phyloP scores from a whole-genome alignment of 92 coral and sea anemone species.

The Phenganax subtilis region DNA sequence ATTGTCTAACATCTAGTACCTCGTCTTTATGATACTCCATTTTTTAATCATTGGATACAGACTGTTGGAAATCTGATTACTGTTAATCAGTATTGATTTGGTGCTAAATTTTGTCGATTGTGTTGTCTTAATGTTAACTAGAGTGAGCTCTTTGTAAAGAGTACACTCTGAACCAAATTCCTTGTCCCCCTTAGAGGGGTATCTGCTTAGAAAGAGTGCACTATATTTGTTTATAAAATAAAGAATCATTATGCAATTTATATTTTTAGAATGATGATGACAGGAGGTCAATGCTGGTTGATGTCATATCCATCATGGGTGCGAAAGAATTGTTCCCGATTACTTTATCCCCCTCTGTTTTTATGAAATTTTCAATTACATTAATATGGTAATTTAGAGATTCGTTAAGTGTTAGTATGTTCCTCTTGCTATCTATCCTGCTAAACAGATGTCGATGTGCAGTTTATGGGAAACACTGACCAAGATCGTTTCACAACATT shows the following conservation, averaged over 20 bases:
- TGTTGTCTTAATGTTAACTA: too few relatives aligned
- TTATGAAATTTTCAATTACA: conserved; percentile 36
- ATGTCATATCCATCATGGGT: conserved; percentile 97
- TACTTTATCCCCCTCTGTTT: conserved; percentile 41
- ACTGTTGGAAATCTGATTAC: too few relatives aligned
- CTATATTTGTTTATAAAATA: background rate
- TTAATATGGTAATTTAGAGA: conserved; percentile 34
- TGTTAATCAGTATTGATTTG: too few relatives aligned
- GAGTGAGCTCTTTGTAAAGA: too few relatives aligned
- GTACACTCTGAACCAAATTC: too few relatives aligned
- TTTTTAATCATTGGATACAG: too few relatives aligned
- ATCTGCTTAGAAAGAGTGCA: background rate
- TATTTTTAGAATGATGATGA: conserved; percentile 60
- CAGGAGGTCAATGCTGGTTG: conserved; percentile 75
- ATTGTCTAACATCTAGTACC: too few relatives aligned
- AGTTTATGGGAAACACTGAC: conserved; percentile 73
- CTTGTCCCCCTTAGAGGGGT: too few relatives aligned
- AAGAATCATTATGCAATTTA: background rate
- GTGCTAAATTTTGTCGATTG: too few relatives aligned
- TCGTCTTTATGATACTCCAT: too few relatives aligned
- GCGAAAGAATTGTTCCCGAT: conserved; percentile 76
- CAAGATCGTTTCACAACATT: conserved; percentile 79
- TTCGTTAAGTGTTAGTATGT: conserved; percentile 66
- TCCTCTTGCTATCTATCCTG: conserved; percentile 67
- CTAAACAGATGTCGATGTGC: conserved; percentile 94